These are phyloP conservation scores for Halictus quadricinctus DNA, from an alignment of 2,888 invertebrate genomes.

Conservation along the genomic window DNA sequence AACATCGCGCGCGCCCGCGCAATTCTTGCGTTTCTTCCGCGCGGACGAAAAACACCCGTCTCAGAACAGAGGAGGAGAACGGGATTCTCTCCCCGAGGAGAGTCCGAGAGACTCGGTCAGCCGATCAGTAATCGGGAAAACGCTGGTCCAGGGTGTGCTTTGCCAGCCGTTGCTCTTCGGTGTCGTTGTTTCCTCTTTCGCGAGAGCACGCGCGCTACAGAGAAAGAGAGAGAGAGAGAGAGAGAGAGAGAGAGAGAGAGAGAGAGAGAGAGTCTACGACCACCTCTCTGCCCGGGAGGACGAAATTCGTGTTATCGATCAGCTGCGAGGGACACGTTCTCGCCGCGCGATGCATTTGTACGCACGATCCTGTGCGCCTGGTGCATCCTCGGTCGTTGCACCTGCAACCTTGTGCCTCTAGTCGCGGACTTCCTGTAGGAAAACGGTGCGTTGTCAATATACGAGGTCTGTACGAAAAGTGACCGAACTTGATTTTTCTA, in stretches of 20 bases:
- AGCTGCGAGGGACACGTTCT: conserved; percentile 46
- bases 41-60: conserved; percentile 2
- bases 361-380: conserved; percentile 41
- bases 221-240: not conserved
- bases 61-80: not conserved
- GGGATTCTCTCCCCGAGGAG: not conserved
- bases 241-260: not conserved
- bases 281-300: conserved; percentile 31
- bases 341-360: conserved; percentile 51
- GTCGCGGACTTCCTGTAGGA: not conserved
- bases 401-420: conserved; percentile 4
- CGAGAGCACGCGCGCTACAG: not conserved
- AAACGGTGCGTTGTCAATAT: not conserved
- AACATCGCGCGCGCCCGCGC: conserved; percentile 75
- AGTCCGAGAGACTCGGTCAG: not conserved
- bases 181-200: not conserved
- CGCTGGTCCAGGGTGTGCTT: not conserved
- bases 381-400: conserved; percentile 29
- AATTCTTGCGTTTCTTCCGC: conserved; percentile 60
- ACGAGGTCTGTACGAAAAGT: not conserved
- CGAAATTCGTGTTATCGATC: conserved; percentile 62
- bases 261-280: not conserved
- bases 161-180: conserved; percentile 1
- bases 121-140: not conserved
- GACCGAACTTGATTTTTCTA: not conserved